A percentile compares a stretch with the other conserved stretches of the same genome.
These are phyloP conservation scores for Cossypha dichroa DNA, from an alignment of 2,797 vertebrate species.

Conservation along the genomic window DNA sequence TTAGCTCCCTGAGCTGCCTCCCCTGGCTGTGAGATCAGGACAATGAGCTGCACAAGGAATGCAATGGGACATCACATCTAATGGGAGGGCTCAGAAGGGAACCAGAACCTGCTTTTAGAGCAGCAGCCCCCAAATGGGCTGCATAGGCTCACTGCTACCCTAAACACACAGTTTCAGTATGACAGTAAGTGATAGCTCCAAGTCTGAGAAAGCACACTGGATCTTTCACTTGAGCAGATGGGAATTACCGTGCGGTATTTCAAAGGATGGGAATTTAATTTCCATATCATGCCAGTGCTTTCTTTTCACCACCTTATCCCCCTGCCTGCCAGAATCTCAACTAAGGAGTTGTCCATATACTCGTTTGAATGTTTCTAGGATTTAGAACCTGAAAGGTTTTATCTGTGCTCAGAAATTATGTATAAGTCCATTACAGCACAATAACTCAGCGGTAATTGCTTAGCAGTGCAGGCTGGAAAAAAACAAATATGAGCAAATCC, in stretches of 20 bases:
- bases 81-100: background rate
- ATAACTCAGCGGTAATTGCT: background rate
- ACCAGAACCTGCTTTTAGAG: background rate
- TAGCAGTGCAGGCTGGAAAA: background rate
- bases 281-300: background rate
- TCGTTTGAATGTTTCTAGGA: background rate
- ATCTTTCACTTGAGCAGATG: background rate
- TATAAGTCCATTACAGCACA: background rate
- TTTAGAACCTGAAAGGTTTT: background rate
- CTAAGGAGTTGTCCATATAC: background rate
- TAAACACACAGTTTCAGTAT: background rate
- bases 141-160: background rate
- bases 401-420: background rate
- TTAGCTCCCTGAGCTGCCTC: background rate
- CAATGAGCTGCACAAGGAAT: background rate
- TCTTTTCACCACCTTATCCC: background rate
- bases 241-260: background rate
- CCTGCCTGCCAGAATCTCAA: background rate
- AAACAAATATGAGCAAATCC: background rate
- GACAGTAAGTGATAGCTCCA: background rate
- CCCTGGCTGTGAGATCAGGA: background rate
- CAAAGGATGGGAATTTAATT: background rate
- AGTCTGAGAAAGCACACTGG: background rate
- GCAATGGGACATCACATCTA: rapidly evolving
- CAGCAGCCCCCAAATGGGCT: background rate